Conservation (phyloP, 2,113 vertebrate genomes). For the Thamnaconus septentrionalis region DNA sequence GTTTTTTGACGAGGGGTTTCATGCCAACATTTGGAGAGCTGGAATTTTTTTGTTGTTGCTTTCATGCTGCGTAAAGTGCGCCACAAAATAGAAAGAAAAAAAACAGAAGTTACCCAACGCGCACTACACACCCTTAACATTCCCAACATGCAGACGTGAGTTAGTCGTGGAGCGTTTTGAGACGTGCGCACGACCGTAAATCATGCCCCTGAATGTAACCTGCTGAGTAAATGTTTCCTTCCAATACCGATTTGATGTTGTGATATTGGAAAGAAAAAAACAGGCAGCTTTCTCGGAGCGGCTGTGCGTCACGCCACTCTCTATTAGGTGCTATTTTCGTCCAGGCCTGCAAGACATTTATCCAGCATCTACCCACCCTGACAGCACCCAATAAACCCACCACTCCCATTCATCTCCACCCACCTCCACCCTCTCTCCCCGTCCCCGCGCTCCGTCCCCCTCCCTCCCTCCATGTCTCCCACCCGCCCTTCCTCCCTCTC, state of each 20-base stretch:
- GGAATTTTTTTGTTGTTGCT: too few relatives aligned
- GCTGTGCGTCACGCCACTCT: constrained; percentile 69
- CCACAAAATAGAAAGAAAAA: background rate
- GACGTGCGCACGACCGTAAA: constrained; percentile 36
- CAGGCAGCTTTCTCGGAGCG: constrained; percentile 33
- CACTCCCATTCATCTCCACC: constrained; percentile 69
- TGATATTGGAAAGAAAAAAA: constrained; percentile 52
- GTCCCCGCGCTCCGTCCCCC: constrained; percentile 10
- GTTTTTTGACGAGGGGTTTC: too few relatives aligned
- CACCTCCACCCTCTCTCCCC: constrained; percentile 22
- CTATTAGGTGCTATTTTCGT: constrained; percentile 75
- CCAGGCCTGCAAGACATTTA: constrained; percentile 70
- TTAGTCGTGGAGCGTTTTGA: background rate
- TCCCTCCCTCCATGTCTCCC: too few relatives aligned
- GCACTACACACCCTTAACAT: background rate
- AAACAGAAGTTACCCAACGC: background rate
- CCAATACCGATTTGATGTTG: constrained; percentile 38
- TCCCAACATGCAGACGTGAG: constrained; percentile 14
- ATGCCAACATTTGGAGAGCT: too few relatives aligned
- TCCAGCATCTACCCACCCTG: constrained; percentile 68
- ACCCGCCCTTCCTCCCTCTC: constrained; percentile 7
- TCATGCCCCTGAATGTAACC: constrained; percentile 54
- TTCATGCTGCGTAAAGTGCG: too few relatives aligned
- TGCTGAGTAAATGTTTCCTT: constrained; percentile 46
- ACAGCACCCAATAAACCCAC: constrained; percentile 74